These are phyloP conservation scores for Sebastes cheni DNA, from an alignment of 2,797 vertebrate genomes.

Conservation along the genomic window DNA sequence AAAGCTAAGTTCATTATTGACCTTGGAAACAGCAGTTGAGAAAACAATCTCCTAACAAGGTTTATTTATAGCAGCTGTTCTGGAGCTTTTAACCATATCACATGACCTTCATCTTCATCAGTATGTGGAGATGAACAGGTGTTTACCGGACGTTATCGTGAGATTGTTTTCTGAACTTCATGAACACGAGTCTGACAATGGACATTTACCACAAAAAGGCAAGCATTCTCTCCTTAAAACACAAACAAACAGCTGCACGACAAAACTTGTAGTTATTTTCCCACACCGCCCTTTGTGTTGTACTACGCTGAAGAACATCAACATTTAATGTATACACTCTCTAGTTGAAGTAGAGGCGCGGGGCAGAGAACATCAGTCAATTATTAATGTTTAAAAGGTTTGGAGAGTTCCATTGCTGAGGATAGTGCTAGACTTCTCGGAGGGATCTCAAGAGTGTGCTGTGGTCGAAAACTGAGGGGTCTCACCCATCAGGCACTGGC, in stretches of 20 bases:
- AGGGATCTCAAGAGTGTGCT: slow-evolving; percentile 25
- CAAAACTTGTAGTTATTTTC: background rate
- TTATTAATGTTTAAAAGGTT: slow-evolving; percentile 84
- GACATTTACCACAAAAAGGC: background rate
- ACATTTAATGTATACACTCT: slow-evolving; percentile 76
- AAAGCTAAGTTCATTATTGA: background rate
- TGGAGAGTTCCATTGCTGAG: slow-evolving; percentile 60
- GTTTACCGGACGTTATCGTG: background rate
- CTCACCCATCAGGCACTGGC: background rate
- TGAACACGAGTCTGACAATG: background rate
- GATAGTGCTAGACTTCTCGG: slow-evolving; percentile 46
- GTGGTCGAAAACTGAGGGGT: slow-evolving; percentile 4
- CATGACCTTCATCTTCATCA: background rate
- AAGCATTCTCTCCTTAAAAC: background rate
- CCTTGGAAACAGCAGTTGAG: background rate
- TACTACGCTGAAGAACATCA: slow-evolving; percentile 55
- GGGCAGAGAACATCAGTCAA: slow-evolving; percentile 74
- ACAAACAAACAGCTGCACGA: background rate
- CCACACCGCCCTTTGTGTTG: slow-evolving; percentile 31
- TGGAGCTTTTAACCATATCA: background rate
- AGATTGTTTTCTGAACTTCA: background rate
- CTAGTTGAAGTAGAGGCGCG: slow-evolving; percentile 52
- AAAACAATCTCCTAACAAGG: background rate
- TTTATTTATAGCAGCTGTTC: background rate
- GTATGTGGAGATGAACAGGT: background rate